These are phyloP conservation scores for Bathynomus jamesi DNA, from an alignment of 1,140 invertebrate species.

Conservation along the genomic window DNA sequence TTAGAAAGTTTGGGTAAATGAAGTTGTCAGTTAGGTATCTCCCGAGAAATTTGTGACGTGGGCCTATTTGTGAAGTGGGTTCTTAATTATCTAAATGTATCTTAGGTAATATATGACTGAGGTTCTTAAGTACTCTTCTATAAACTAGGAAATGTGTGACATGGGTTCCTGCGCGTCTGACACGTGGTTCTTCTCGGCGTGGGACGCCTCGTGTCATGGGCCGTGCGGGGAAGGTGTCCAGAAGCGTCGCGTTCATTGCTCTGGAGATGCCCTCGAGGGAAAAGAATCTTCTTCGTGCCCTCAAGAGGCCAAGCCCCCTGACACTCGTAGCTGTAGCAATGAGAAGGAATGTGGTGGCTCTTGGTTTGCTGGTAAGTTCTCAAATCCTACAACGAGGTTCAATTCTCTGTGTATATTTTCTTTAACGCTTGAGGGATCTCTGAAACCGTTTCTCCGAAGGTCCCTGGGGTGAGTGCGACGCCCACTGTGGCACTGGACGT, in stretches of 20 bases:
- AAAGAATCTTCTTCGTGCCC: constrained; percentile 28
- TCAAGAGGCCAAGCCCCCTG: constrained; percentile 52
- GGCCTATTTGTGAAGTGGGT: no score
- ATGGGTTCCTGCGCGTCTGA: constrained; percentile 44
- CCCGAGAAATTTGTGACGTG: no score
- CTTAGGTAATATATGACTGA: no score
- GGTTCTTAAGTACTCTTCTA: constrained; percentile 40
- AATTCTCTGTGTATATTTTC: no score
- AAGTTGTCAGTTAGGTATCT: no score
- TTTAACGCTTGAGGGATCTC: no score
- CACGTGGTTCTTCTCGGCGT: constrained; percentile 47
- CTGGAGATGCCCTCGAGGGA: constrained; percentile 44
- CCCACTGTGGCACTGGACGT: constrained; percentile 53
- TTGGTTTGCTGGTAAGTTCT: constrained; percentile 62
- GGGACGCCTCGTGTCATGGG: constrained; percentile 44
- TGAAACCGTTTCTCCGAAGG: constrained; percentile 5
- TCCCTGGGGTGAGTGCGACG: constrained; percentile 51
- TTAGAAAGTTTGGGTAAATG: no score
- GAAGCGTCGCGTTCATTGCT: constrained; percentile 55
- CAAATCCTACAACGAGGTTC: no score
- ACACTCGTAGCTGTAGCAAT: constrained; percentile 53
- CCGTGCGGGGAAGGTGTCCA: constrained; percentile 57
- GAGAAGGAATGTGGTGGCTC: constrained; percentile 55
- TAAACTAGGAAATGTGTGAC: constrained; percentile 47
- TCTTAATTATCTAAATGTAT: no score